A percentile compares a stretch with the other conserved stretches of the same genome.
Conservation (phyloP, 2,888 invertebrate genomes). For the Polietes domitor region DNA sequence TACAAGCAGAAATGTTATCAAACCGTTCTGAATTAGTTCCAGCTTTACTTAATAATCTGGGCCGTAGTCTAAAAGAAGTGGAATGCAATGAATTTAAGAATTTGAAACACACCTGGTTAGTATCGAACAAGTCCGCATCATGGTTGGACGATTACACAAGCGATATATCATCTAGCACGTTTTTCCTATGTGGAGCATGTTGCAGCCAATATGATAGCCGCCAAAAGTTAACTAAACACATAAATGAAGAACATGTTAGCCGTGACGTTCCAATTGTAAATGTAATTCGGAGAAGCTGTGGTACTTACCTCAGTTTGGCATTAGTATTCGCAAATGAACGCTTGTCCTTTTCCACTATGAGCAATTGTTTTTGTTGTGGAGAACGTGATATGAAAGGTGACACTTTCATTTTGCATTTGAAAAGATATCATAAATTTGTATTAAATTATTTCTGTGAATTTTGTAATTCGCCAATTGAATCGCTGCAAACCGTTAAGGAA, state of each 20-base stretch:
- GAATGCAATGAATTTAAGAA: slow-evolving; percentile 44
- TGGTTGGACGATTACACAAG: slow-evolving; percentile 66
- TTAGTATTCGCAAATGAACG: slow-evolving; percentile 57
- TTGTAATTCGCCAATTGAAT: slow-evolving; percentile 57
- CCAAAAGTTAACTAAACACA: slow-evolving; percentile 49
- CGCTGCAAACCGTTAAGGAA: slow-evolving; percentile 49
- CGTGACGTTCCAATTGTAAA: slow-evolving; percentile 67
- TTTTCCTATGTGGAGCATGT: slow-evolving; percentile 63
- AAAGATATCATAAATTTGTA: slow-evolving; percentile 58
- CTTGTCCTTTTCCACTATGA: slow-evolving; percentile 65
- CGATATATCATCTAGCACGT: slow-evolving; percentile 21
- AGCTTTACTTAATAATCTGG: slow-evolving; percentile 49
- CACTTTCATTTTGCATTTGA: slow-evolving; percentile 63
- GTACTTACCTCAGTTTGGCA: slow-evolving; percentile 24
- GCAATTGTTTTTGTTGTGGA: slow-evolving; percentile 65
- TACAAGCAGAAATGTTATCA: slow-evolving; percentile 29
- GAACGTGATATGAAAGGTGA: slow-evolving; percentile 48
- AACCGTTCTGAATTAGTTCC: slow-evolving; percentile 57
- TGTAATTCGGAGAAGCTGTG: slow-evolving; percentile 31
- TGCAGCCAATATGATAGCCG: slow-evolving; percentile 51
- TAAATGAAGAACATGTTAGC: slow-evolving; percentile 54
- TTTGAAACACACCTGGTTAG: slow-evolving; percentile 60
- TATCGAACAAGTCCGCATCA: slow-evolving; percentile 15
- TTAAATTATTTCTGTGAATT: slow-evolving; percentile 66
- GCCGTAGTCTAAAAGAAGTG: slow-evolving; percentile 52